Evolutionary conservation across 92 coral and sea anemone genomes (phyloP), one percentile per base, ranked within the genome.

Genomic region (Heliopora coerulea): DNA sequence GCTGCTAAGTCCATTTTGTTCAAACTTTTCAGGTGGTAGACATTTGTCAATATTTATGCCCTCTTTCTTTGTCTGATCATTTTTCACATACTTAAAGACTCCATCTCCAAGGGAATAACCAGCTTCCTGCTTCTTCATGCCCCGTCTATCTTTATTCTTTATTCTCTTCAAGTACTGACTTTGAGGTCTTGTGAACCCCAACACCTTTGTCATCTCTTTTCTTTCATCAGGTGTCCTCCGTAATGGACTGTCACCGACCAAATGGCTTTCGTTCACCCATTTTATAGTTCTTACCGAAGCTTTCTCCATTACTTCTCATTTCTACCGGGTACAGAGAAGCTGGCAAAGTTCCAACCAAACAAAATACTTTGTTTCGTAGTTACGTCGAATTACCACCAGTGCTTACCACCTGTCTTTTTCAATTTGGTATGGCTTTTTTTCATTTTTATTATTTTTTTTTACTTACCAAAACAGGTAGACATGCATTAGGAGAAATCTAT

Each of bases 1-100:
- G 28, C 74, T 67, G 23, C 59, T 67, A n/a, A 67, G 25, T 0
- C 74, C 58, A 25, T 49, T 67, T 1, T 67, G 20, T 44, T 67
- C 74, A 49, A 67, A 67, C 9, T 10, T 44, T 67, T 67, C 41
- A 10, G 0, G 0, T 67, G 39, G 1, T 29, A 12, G 39, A 10
- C 32, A 1, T 8, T 9, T 28, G 4, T 15, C 10, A 9, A 3
- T 27, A 8, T 25, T 61, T 1, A n/a, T 29, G 14, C 40, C 18
- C 11, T 11, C 11, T 11, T 46, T 15, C 15, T 46, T 15, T 15
- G 7, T 46, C 52, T 15, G 10, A 15, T 46, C 12, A 3, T 46
- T 46, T 6, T 3, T 6, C n/a, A 46, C 10, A 37, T 37, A 4
- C 11, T 37, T 4, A 6, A 6, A 6, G 15, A 6, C n/a, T 46